Percentiles rank a stretch among this genome's conserved stretches.
These are phyloP conservation scores for Corythornis leucogaster DNA, from an alignment of 2,797 vertebrate genomes.

Conservation along the genomic window DNA sequence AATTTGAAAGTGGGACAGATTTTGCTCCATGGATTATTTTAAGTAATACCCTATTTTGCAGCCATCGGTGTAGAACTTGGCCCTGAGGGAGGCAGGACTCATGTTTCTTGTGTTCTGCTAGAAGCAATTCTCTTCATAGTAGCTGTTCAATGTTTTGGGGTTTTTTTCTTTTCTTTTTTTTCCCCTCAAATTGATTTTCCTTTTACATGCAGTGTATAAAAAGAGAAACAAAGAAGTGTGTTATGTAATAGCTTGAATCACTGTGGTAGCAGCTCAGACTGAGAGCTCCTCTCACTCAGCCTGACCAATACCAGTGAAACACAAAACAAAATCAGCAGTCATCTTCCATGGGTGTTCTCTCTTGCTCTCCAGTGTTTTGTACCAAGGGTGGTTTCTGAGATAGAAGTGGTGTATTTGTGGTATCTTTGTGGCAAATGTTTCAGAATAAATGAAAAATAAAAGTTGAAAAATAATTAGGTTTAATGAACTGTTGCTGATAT, in stretches of 20 bases:
- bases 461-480: not conserved
- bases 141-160: not conserved
- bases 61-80: not conserved
- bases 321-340: not conserved
- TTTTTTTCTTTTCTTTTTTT: not conserved
- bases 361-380: not conserved
- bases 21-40: not conserved
- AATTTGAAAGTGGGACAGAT: not conserved
- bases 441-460: not conserved
- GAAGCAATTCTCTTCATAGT: not conserved
- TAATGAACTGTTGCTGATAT: constrained; percentile 13
- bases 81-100: not conserved
- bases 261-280: not conserved
- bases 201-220: not conserved
- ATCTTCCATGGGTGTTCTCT: not conserved
- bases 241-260: not conserved
- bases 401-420: not conserved
- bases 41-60: not conserved
- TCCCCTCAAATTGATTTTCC: not conserved
- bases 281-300: not conserved
- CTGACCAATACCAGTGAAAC: not conserved
- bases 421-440: not conserved
- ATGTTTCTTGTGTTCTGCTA: not conserved
- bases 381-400: not conserved
- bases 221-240: not conserved